Evolutionary conservation across 2,797 vertebrate species (phyloP), one percentile per base, ranked within the genome.

Genomic region (Triplophysa bombifrons): DNA sequence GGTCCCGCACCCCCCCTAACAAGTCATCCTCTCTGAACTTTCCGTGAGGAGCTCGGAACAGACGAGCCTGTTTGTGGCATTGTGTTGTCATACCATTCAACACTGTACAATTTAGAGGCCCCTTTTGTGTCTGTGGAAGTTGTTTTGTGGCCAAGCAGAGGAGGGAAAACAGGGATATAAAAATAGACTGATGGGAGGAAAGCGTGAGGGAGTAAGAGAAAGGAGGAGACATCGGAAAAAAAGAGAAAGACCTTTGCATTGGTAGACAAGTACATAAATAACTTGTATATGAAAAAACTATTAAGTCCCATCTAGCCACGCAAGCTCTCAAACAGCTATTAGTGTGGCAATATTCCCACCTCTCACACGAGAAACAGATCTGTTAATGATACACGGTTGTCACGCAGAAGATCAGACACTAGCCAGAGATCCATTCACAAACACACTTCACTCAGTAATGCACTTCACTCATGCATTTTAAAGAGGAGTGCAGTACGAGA

Each of bases 341-440:
- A 70, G 44, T 51, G 66, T 63, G 27, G 27, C 27, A 61, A 14
- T n/a, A 50, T 55, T 74, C 48, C 34, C 74, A 68, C 17, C 73
- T 22, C 38, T 76, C 34, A 67, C 63, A 66, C 53, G 48, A 66
- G 64, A 14, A 75, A 75, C 61, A 65, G n/a, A 76, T 69, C 75
- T 60, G 19, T 34, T 48, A 16, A 56, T 16, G 55, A 77, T 53
- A 77, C n/a, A 27, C 17, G 14, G n/a, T 22, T 76, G 75, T 83
- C 64, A 48, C 30, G 46, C 72, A 65, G 58, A 65, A 80, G 51
- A 80, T 74, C 20, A 55, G 84, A 84, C 72, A 84, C 69, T 64
- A 75, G 1, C 44, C 81, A 86, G 80, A 78, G 71, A 82, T 78
- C 71, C 82, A 55, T 72, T 72, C 76, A 80, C 70, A 69, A 66